Conservation (phyloP, 2,113 vertebrate genomes). For the Calyptomena viridis region DNA sequence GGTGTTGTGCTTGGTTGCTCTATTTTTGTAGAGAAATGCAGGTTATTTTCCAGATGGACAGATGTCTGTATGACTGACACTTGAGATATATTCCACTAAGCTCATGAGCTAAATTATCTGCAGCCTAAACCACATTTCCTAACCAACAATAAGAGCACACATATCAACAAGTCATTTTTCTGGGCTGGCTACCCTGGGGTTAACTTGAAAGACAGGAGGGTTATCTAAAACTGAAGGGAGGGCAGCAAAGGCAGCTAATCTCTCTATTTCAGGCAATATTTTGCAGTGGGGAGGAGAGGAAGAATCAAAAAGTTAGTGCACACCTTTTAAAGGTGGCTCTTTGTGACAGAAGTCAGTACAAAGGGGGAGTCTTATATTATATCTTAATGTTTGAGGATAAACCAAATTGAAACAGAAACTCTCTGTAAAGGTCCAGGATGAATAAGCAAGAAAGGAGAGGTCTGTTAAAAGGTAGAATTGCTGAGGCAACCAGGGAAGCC, state of each 20-base stretch:
- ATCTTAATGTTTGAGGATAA: not conserved
- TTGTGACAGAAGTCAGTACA: not conserved
- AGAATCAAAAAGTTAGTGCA: not conserved
- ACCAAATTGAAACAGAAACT: not conserved
- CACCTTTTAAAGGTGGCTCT: not conserved
- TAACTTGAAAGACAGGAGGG: not conserved
- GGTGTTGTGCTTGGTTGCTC: not conserved
- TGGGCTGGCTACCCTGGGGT: not conserved
- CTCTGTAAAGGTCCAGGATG: not conserved
- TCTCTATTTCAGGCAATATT: slow-evolving; percentile 23
- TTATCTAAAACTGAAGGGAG: slow-evolving; percentile 12
- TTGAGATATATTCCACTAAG: not conserved
- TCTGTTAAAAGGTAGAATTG: not conserved
- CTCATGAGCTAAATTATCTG: not conserved
- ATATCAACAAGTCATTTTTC: not conserved
- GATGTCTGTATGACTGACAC: not conserved
- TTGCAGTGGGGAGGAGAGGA: not conserved
- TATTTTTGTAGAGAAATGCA: not conserved
- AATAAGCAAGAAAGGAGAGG: not conserved
- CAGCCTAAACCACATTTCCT: not conserved
- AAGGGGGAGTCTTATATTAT: not conserved
- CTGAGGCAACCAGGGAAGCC: not conserved
- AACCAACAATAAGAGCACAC: not conserved
- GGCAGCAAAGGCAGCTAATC: slow-evolving; percentile 8
- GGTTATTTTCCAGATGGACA: not conserved